Conservation (phyloP, 2,113 vertebrate genomes). For the Sciurus niger region DNA sequence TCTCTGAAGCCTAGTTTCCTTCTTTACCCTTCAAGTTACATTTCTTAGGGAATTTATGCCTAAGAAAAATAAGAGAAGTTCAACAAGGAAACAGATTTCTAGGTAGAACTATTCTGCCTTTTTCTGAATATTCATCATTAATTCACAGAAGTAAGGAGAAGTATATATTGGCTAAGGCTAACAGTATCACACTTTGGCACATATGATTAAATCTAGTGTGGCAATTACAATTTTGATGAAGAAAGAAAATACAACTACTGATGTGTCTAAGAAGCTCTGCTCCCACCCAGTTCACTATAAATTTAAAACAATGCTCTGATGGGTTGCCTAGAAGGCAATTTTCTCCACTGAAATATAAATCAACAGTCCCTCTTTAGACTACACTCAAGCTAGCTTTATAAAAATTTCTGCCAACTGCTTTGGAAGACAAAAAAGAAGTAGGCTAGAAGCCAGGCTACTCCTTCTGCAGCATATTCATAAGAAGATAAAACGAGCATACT, state of each 20-base stretch:
- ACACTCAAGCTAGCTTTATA: background rate
- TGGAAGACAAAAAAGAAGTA: background rate
- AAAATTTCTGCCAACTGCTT: background rate
- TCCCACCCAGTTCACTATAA: background rate
- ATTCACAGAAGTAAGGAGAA: conserved; percentile 26
- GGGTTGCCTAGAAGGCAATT: background rate
- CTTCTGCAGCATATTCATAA: background rate
- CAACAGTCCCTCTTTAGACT: background rate
- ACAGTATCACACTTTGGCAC: background rate
- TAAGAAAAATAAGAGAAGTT: conserved; percentile 8
- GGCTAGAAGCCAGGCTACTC: background rate
- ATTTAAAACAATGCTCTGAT: background rate
- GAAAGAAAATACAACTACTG: conserved; percentile 14
- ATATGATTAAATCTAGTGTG: background rate
- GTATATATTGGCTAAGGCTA: background rate
- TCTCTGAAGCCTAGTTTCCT: background rate
- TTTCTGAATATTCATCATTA: conserved; percentile 2
- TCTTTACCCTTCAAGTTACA: background rate
- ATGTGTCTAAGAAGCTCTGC: background rate
- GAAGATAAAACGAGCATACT: conserved; percentile 26
- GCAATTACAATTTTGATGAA: background rate
- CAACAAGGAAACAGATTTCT: background rate
- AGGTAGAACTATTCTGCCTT: background rate
- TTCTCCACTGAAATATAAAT: conserved; percentile 9
- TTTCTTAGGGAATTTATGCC: background rate